These are phyloP conservation scores for Rhabdomys dilectus DNA, from an alignment of 2,113 vertebrate genomes.

Conservation along the genomic window DNA sequence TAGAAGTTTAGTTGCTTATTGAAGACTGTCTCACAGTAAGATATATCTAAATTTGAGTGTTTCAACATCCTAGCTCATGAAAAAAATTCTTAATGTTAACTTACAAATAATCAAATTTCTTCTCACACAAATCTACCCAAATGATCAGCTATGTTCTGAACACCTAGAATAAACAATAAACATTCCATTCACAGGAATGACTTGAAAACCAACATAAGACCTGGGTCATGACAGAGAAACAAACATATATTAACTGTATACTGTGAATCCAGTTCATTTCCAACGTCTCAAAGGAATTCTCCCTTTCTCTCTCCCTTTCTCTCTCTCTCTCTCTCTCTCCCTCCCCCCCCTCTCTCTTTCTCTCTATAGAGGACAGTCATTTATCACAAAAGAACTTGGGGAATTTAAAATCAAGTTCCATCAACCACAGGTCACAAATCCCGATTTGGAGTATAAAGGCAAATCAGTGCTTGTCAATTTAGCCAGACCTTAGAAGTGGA, in stretches of 20 bases:
- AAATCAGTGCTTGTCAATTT: neutral
- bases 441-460: neutral
- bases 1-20: neutral
- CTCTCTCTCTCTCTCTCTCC: too few species aligned
- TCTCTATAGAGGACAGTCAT: neutral
- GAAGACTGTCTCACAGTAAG: constrained; percentile 4
- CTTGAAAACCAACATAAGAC: neutral
- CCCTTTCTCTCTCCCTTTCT: fast-evolving
- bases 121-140: neutral
- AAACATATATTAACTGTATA: neutral
- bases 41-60: neutral
- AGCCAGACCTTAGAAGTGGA: neutral
- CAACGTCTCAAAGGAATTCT: neutral
- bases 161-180: neutral
- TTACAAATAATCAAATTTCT: constrained; percentile 2
- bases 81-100: neutral
- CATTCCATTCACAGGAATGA: neutral
- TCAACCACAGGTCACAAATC: constrained; percentile 36
- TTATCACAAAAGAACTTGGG: neutral
- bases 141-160: neutral
- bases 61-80: neutral
- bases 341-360: too few species aligned
- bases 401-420: neutral
- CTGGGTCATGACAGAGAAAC: neutral
- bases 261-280: constrained; percentile 26